Base-by-base conservation (phyloP, 2,888 invertebrate species). In the Sussaba pulchella region DNA sequence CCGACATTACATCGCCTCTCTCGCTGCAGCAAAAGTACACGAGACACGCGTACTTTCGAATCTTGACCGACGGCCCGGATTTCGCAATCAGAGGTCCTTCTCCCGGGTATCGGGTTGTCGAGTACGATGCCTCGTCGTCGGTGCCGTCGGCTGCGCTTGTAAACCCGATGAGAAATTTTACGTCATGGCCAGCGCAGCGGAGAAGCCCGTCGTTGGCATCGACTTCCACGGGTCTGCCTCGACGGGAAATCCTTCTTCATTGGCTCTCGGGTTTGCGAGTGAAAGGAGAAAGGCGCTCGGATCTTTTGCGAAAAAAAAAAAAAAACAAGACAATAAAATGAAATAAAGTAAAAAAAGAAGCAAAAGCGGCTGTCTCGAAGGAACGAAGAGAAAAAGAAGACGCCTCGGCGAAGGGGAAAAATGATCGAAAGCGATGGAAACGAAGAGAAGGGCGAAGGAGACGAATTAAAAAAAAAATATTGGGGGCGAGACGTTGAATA, bases 281-380 rank as follows among this genome's bases (percentile, higher is more conserved):
- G 92, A 92, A 92, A 92, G 92, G 92, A 91, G 91, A 90, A 91
- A 91, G 91, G 91, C 87, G 84, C 63, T 26, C 54, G 57, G 54
- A 43, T 73, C 83, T 84, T 81, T 83, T 74, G 82, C 9, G 9
- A 57, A 31, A 17, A 36, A 14, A 31, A 57, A 31, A 9, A 36
- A 31, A 43, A 43, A n/a, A 43, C 10, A 43, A 43, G 84, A 84
- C 86, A 69, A 85, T 84, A 85, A 83, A 82, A 79, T 81, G 77
- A 69, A 77, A 80, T 74, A 12, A 66, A 76, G 61, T 81, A 79
- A 84, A 78, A 82, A 80, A 73, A 80, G 57, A 6, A 69, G 54
- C 73, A 47, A 17, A 26, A 39, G 70, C 36, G 50, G 52, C n/a
- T 63, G 74, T 67, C 74, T 64, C 50, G 31, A 47, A 52, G 36